phyloP scores from a whole-genome alignment of 2,797 vertebrate species.

The Taenioides sp. region DNA sequence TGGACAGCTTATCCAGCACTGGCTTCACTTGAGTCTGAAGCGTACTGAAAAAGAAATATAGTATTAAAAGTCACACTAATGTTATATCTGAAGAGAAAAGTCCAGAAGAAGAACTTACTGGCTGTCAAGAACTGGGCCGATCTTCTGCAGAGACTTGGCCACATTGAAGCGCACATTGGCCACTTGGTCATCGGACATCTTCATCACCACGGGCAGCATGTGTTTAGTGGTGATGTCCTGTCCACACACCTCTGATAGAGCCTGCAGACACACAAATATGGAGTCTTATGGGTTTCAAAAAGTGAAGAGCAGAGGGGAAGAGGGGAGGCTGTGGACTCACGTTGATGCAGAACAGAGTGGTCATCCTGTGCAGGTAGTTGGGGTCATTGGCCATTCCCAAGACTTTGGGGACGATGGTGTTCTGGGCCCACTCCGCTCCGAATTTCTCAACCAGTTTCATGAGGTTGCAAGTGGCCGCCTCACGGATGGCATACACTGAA shows the following conservation, averaged over 20 bases:
- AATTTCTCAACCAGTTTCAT: constrained; percentile 93
- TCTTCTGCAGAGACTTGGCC: constrained; percentile 90
- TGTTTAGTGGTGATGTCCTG: constrained; percentile 91
- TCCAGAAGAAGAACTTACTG: constrained; percentile 67
- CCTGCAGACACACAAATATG: constrained; percentile 59
- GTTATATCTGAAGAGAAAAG: not conserved
- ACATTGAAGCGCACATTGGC: constrained; percentile 94
- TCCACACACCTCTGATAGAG: constrained; percentile 86
- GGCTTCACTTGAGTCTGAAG: constrained; percentile 88
- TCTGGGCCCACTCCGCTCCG: constrained; percentile 90
- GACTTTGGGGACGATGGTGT: constrained; percentile 90
- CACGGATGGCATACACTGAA: constrained; percentile 88
- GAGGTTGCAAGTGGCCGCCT: constrained; percentile 89
- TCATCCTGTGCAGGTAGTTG: constrained; percentile 94
- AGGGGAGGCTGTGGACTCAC: constrained; percentile 70
- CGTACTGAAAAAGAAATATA: constrained; percentile 65
- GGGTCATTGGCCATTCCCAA: constrained; percentile 90
- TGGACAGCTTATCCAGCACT: constrained; percentile 85
- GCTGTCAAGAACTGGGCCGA: constrained; percentile 86
- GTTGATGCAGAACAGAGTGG: constrained; percentile 92
- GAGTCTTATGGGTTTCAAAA: not conserved
- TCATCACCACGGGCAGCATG: constrained; percentile 89
- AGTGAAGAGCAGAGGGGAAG: not conserved
- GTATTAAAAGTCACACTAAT: no score
- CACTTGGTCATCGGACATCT: constrained; percentile 92